These are phyloP conservation scores for Thamnaconus septentrionalis DNA, from an alignment of 2,113 vertebrate species.

Conservation along the genomic window DNA sequence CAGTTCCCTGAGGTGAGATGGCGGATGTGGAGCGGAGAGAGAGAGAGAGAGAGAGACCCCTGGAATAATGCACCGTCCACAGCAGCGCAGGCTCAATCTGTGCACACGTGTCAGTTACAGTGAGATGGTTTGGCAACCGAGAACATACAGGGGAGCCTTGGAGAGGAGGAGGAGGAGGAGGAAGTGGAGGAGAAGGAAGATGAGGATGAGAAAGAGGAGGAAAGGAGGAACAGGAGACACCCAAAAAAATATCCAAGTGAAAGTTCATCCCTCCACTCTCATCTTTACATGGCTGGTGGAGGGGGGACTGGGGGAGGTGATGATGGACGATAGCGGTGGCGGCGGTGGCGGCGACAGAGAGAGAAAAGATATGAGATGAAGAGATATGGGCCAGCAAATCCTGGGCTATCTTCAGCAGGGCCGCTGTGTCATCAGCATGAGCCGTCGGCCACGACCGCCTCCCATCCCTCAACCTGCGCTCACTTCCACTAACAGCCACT, in stretches of 20 bases:
- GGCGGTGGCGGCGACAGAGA: constrained; percentile 30
- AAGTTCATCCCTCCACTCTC: constrained; percentile 30
- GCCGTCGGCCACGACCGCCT: constrained; percentile 34
- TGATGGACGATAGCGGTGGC: constrained; percentile 23
- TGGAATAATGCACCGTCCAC: constrained; percentile 53
- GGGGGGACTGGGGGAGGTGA: constrained; percentile 11
- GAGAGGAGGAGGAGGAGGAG: neutral
- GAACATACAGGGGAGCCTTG: constrained; percentile 19
- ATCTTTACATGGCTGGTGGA: constrained; percentile 23
- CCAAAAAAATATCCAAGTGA: too few species aligned
- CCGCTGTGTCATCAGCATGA: neutral
- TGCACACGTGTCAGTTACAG: constrained; percentile 43
- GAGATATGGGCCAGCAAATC: constrained; percentile 21
- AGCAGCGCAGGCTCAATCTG: constrained; percentile 38
- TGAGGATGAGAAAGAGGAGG: too few species aligned
- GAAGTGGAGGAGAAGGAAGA: too few species aligned
- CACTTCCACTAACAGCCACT: constrained; percentile 58
- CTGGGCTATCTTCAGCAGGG: too few species aligned
- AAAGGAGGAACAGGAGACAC: too few species aligned
- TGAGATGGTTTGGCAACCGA: constrained; percentile 25
- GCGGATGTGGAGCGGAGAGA: constrained; percentile 53
- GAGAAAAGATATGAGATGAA: constrained; percentile 30
- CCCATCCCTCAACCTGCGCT: constrained; percentile 45
- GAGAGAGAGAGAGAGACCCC: constrained; percentile 30
- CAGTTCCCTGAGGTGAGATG: constrained; percentile 63